Base-by-base conservation (phyloP, 2,113 vertebrate genomes). In the Barnardius zonarius region DNA sequence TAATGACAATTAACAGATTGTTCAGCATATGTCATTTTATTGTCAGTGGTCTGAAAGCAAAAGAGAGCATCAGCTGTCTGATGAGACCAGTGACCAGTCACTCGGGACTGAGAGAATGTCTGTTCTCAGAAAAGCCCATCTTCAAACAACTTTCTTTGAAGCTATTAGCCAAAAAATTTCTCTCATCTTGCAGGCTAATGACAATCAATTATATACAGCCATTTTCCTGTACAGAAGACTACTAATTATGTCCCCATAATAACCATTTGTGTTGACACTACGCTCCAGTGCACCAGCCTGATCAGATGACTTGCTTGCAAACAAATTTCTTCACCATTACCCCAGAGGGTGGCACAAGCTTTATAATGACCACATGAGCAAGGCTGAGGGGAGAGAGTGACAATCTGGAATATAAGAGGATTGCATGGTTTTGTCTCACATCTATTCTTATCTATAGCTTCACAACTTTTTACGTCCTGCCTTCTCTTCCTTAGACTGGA, bases 1-100 rank as follows among this genome's bases (percentile, higher is more conserved):
- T 91, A 82, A 85, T 91, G 62, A 67, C 72, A 94, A 95, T 90
- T 94, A 95, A 83, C 49, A 67, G 41, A 85, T 54, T 87, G 66
- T 77, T 94, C 85, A 63, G 54, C 54, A 51, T 41, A 85, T 72
- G 43, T 70, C 49, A 76, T 87, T 70, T 76, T 57, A 31, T 92
- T 89, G 87, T 76, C 69, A 64, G 35, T 51, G n/a, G 57, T 75
- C 52, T 76, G 84, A 95, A 79, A 79, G 25, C 69, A 91, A 73
- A 93, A 91, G 48, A 59, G 24, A 87, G n/a, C 37, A 4, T 83
- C 70, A 85, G 69, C 70, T 96, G 59, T 59, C 73, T 83, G 59
- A 77, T 74, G 54, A 62, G 16, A 70, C 19, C 41, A 63, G 20
- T n/a, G 75, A 55, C 75, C 48, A 51, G 19, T 57, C 86, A 35